Evolutionary conservation across 2,113 vertebrate species (phyloP).

Genomic region (Dendrocopos noguchii): DNA sequence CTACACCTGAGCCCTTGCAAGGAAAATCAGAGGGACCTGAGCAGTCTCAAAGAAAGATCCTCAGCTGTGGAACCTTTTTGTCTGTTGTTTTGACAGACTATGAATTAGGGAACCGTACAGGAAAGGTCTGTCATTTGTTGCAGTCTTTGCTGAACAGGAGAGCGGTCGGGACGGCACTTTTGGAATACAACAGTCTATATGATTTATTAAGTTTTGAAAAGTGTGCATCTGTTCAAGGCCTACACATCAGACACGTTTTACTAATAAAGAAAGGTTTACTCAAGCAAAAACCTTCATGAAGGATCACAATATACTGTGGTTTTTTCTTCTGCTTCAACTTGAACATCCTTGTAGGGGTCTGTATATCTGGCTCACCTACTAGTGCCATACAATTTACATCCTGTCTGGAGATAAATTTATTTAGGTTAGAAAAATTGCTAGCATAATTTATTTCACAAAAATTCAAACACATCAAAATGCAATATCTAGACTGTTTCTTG

Average conservation of each 20-base stretch:
- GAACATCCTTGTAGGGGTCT: background rate
- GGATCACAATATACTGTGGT: background rate
- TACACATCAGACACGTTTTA: background rate
- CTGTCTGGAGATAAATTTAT: background rate
- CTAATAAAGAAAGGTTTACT: background rate
- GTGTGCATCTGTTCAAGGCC: background rate
- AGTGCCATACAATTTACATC: background rate
- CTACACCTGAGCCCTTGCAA: background rate
- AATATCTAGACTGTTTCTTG: background rate
- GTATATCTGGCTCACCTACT: background rate
- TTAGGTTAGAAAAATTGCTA: background rate
- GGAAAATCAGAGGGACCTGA: background rate
- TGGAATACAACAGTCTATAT: background rate
- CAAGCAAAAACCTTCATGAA: background rate
- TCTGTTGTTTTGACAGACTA: background rate
- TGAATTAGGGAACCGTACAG: constrained; percentile 8
- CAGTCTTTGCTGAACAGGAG: background rate
- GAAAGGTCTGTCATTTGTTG: background rate
- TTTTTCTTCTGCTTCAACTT: background rate
- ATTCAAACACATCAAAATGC: background rate
- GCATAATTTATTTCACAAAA: background rate
- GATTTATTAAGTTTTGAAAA: constrained; percentile 35
- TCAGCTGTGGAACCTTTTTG: background rate
- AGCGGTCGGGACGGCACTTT: background rate
- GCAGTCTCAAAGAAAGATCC: background rate